A percentile compares a stretch with the other conserved stretches of the same genome.
Conservation (phyloP, 2,888 invertebrate genomes). For the Thyatira batis region DNA sequence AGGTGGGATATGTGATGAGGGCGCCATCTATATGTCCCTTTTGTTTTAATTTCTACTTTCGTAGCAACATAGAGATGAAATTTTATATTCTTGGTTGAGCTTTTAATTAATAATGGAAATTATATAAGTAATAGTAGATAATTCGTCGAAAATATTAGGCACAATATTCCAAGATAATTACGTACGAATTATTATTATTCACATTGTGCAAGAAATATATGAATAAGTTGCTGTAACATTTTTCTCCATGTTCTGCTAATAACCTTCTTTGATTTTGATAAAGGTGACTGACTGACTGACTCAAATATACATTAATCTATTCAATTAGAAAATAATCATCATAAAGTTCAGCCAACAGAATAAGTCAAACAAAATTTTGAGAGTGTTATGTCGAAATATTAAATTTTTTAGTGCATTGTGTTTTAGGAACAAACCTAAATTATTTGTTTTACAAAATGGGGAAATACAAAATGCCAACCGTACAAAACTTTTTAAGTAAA, state of each 20-base stretch:
- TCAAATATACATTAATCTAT: neutral
- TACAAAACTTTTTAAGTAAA: slow-evolving; percentile 53
- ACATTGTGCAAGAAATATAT: neutral
- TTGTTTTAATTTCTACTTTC: too few species aligned
- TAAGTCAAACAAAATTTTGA: slow-evolving; percentile 9
- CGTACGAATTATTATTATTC: neutral
- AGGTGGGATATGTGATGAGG: too few species aligned
- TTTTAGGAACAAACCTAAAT: slow-evolving; percentile 18
- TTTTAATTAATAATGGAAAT: too few species aligned
- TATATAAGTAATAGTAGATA: too few species aligned
- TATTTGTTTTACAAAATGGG: slow-evolving; percentile 45
- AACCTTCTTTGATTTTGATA: neutral
- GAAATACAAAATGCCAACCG: slow-evolving; percentile 58
- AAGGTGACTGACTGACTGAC: neutral
- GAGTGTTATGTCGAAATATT: slow-evolving; percentile 6
- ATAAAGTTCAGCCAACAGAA: too few species aligned
- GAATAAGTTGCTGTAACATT: too few species aligned
- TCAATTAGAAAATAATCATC: neutral
- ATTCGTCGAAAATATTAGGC: neutral
- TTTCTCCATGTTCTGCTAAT: too few species aligned
- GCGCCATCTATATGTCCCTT: too few species aligned
- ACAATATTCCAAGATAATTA: neutral
- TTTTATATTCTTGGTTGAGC: too few species aligned
- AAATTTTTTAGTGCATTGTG: slow-evolving; percentile 8
- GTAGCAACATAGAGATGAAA: too few species aligned